phyloP scores from a whole-genome alignment of 2,113 vertebrate species.

The Chiloscyllium plagiosum region DNA sequence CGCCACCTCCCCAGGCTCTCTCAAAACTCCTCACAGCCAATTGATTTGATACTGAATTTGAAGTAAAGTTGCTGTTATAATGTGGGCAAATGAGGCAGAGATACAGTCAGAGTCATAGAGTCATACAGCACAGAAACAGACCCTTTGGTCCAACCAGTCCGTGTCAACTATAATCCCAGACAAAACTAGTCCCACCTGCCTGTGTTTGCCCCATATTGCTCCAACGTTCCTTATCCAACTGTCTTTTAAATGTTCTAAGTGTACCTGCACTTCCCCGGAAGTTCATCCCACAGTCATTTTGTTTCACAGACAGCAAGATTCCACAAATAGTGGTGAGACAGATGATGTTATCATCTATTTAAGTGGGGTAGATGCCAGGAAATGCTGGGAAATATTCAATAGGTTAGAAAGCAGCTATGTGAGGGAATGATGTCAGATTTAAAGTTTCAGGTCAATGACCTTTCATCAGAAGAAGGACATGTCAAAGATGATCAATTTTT shows the following conservation, averaged over 20 bases:
- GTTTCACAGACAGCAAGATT: neutral
- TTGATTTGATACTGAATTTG: neutral
- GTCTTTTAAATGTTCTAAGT: too few relatives aligned
- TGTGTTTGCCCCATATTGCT: too few relatives aligned
- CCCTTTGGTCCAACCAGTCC: too few relatives aligned
- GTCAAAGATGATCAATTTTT: too few relatives aligned
- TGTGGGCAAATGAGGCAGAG: neutral
- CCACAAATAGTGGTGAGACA: neutral
- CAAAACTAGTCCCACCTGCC: too few relatives aligned
- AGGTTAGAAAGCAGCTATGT: neutral
- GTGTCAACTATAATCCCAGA: too few relatives aligned
- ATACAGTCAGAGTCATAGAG: too few relatives aligned
- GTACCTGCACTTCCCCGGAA: too few relatives aligned
- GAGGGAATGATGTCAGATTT: neutral
- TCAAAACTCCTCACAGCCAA: neutral
- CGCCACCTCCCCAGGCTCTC: neutral
- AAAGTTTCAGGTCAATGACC: neutral
- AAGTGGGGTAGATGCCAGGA: neutral
- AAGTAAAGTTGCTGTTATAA: neutral
- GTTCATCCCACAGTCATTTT: neutral
- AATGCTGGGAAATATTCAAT: neutral
- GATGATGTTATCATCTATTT: too few relatives aligned
- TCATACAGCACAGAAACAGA: too few relatives aligned
- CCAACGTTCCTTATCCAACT: too few relatives aligned
- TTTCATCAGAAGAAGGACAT: too few relatives aligned